Percentiles rank a stretch among this genome's conserved stretches.
Evolutionary conservation across 2,113 vertebrate species (phyloP).

Genomic region (Aptenodytes forsteri): DNA sequence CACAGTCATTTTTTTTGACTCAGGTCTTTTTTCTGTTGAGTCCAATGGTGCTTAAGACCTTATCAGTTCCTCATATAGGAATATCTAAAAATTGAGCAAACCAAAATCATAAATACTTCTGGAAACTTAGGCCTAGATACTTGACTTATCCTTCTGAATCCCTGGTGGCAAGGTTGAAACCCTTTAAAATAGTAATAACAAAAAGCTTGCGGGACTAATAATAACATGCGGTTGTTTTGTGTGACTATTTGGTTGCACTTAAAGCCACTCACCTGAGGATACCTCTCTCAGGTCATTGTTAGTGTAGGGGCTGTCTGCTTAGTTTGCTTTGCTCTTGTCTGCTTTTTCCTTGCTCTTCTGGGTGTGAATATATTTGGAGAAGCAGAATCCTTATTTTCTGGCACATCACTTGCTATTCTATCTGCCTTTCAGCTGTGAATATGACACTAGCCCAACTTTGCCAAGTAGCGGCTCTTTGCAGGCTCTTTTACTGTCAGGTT

Average conservation of each 20-base stretch:
- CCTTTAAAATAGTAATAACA: not conserved
- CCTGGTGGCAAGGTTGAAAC: not conserved
- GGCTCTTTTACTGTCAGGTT: not conserved
- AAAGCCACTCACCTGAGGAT: not conserved
- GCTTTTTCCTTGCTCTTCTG: not conserved
- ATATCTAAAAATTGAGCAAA: not conserved
- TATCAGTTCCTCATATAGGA: not conserved
- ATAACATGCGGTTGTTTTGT: not conserved
- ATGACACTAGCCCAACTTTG: not conserved
- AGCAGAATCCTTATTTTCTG: not conserved
- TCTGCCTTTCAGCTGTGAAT: not conserved
- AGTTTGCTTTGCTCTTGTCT: not conserved
- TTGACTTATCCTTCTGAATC: not conserved
- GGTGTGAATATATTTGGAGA: not conserved
- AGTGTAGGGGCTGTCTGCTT: not conserved
- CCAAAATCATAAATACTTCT: not conserved
- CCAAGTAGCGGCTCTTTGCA: not conserved
- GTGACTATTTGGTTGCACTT: not conserved
- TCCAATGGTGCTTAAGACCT: not conserved
- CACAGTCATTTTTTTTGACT: not conserved
- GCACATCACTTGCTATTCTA: not conserved
- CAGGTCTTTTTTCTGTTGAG: not conserved
- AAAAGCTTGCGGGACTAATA: not conserved
- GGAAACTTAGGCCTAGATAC: not conserved
- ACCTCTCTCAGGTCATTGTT: accelerated